Base-by-base conservation (phyloP, 2,888 invertebrate species). In the Bellardia pandia region DNA sequence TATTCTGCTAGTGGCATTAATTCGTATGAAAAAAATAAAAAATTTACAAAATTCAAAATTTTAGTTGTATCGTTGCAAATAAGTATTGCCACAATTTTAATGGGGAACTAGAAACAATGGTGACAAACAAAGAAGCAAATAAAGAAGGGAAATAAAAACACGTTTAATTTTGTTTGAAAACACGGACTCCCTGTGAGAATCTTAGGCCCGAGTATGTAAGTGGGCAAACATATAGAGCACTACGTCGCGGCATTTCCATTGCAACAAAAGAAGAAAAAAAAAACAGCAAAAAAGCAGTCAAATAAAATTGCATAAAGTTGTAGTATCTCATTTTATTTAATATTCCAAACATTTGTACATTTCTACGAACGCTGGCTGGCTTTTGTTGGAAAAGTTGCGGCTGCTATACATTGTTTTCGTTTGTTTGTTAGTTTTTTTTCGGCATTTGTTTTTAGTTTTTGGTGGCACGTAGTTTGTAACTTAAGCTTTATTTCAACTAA, bases 401-500 rank as follows among this genome's bases (percentile, higher is more conserved):
- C 16, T 53, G 45, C 6, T 53, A 33, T 14, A 14, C 81, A 71
- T 69, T 60, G 56, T 74, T 56, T 48, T 64, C 48, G 16, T 51
- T 75, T 45, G 60, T 37, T 45, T 33, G 3, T 64, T 40, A 9
- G 11, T 53, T 4, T 51, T 42, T 13, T 45, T 60, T 64, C 30
- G 16, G 16, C 37, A 30, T 69, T 42, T 66, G 72, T 33, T 77
- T 77, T 78, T 62, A 40, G 62, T 84, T 80, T 75, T 76, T 62
- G 62, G 76, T 72, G 8, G 80, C 62, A 85, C 69, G 51, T 74
- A 84, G 66, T 84, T 84, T 66, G 30, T 66, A 51, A 74, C 42
- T 60, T 76, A 68, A 77, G 58, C 53, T 80, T 76, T 80, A 68
- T 84, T 74, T 72, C 53, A 60, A 66, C 72, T 85, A 53, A 78